Evolutionary conservation across 2,113 vertebrate genomes (phyloP).

Genomic region (Solenodon paradoxus): DNA sequence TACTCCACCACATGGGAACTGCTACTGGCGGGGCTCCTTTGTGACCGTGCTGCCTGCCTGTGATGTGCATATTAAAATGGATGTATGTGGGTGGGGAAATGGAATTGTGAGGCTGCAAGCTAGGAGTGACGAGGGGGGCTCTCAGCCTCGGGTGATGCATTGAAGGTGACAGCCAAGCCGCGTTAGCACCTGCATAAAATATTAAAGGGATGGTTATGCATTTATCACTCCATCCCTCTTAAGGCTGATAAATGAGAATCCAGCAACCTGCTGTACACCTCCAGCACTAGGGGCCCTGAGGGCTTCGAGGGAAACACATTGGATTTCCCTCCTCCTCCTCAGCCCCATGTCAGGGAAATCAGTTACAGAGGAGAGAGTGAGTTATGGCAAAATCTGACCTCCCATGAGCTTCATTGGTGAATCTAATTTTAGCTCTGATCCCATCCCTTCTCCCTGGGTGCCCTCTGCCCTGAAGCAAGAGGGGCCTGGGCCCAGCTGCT

Average conservation of each 20-base stretch:
- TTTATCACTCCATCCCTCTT: slow-evolving; percentile 90
- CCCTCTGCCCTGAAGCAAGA: slow-evolving; percentile 83
- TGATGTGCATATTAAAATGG: slow-evolving; percentile 77
- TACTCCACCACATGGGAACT: slow-evolving; percentile 13
- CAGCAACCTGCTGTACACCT: slow-evolving; percentile 86
- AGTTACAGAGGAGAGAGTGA: slow-evolving; percentile 85
- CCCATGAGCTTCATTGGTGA: slow-evolving; percentile 85
- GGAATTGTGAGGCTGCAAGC: slow-evolving; percentile 85
- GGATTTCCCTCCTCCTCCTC: slow-evolving; percentile 82
- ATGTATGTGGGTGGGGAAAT: slow-evolving; percentile 81
- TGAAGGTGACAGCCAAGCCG: slow-evolving; percentile 87
- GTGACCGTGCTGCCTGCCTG: slow-evolving; percentile 73
- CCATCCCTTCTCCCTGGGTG: slow-evolving; percentile 82
- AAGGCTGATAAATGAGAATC: slow-evolving; percentile 90
- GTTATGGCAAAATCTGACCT: slow-evolving; percentile 89
- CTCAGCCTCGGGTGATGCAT: slow-evolving; percentile 85
- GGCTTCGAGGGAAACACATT: slow-evolving; percentile 87
- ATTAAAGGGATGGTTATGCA: slow-evolving; percentile 89
- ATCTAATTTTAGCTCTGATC: slow-evolving; percentile 94
- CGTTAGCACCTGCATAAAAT: slow-evolving; percentile 89
- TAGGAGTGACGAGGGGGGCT: slow-evolving; percentile 84
- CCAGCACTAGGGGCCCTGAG: slow-evolving; percentile 83
- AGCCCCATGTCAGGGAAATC: slow-evolving; percentile 81
- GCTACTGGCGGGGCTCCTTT: slow-evolving; percentile 67
- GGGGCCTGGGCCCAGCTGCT: slow-evolving; percentile 64